Evolutionary conservation across 2,113 vertebrate species (phyloP).

Genomic region (Corythoichthys intestinalis): DNA sequence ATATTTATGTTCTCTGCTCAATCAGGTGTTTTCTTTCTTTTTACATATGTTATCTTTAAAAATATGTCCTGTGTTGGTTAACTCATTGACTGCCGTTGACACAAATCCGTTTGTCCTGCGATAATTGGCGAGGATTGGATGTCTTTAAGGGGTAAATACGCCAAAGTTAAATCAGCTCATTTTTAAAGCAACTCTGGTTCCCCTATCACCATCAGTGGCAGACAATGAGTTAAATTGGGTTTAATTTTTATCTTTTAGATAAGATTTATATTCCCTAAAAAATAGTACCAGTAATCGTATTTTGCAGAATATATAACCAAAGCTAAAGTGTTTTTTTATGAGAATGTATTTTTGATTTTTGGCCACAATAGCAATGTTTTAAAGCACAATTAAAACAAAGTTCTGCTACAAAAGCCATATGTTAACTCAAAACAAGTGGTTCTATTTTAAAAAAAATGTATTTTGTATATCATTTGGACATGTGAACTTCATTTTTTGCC

Average conservation of each 20-base stretch:
- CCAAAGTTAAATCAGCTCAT: too few relatives aligned
- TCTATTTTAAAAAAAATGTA: constrained; percentile 53
- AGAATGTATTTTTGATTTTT: constrained; percentile 61
- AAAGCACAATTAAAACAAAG: constrained; percentile 59
- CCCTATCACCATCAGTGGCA: too few relatives aligned
- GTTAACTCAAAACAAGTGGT: constrained; percentile 37
- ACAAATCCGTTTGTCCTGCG: too few relatives aligned
- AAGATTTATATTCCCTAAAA: constrained; percentile 34
- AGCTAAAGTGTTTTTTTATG: constrained; percentile 37
- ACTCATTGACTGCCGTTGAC: too few relatives aligned
- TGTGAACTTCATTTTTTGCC: constrained; percentile 39
- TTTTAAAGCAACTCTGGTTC: too few relatives aligned
- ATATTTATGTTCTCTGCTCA: constrained; percentile 57
- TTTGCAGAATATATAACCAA: constrained; percentile 58
- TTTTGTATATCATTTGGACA: constrained; percentile 59
- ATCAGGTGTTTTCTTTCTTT: constrained; percentile 36
- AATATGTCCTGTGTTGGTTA: constrained; percentile 26
- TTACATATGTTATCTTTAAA: constrained; percentile 31
- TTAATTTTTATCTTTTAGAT: constrained; percentile 36
- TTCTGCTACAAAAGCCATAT: constrained; percentile 70
- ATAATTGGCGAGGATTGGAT: too few relatives aligned
- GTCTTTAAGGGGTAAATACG: too few relatives aligned
- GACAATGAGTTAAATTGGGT: too few relatives aligned
- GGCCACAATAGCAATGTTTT: constrained; percentile 20
- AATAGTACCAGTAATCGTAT: constrained; percentile 32